These are phyloP conservation scores for Pelecanoides urinatrix DNA, from an alignment of 2,113 vertebrate genomes.

Conservation along the genomic window DNA sequence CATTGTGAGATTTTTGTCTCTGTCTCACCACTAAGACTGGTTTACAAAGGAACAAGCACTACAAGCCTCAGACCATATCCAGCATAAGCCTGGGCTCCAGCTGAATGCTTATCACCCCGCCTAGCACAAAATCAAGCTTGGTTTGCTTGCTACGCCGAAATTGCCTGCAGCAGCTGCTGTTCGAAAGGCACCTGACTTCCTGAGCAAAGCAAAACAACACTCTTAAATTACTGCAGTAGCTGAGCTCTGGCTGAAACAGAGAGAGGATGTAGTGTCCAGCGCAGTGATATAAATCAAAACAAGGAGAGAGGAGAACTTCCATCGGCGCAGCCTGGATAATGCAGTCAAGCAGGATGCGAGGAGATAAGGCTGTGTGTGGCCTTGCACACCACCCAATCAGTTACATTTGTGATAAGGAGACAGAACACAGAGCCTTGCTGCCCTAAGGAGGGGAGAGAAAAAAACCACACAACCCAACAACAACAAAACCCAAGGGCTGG, in stretches of 20 bases:
- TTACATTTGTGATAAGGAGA: not conserved
- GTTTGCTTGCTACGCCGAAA: not conserved
- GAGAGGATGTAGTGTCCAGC: constrained; percentile 27
- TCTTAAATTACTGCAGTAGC: not conserved
- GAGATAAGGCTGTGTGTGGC: constrained; percentile 30
- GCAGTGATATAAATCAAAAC: constrained; percentile 9
- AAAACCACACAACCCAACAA: not conserved
- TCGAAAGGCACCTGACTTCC: constrained; percentile 32
- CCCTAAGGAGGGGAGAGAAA: not conserved
- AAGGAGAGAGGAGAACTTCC: not conserved
- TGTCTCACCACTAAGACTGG: not conserved
- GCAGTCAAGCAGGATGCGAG: constrained; percentile 11
- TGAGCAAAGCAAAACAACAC: not conserved
- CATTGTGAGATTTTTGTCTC: not conserved
- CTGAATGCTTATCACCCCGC: not conserved
- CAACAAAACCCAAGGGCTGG: not conserved
- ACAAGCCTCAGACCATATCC: not conserved
- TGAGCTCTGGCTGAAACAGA: not conserved
- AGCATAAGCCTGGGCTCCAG: not conserved
- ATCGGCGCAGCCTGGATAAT: not conserved
- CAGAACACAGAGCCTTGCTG: not conserved
- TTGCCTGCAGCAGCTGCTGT: not conserved
- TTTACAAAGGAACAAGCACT: not conserved
- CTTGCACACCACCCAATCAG: not conserved
- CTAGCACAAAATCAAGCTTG: not conserved